Evolutionary conservation across 2,113 vertebrate species (phyloP).

Genomic region (Muntiacus reevesi): DNA sequence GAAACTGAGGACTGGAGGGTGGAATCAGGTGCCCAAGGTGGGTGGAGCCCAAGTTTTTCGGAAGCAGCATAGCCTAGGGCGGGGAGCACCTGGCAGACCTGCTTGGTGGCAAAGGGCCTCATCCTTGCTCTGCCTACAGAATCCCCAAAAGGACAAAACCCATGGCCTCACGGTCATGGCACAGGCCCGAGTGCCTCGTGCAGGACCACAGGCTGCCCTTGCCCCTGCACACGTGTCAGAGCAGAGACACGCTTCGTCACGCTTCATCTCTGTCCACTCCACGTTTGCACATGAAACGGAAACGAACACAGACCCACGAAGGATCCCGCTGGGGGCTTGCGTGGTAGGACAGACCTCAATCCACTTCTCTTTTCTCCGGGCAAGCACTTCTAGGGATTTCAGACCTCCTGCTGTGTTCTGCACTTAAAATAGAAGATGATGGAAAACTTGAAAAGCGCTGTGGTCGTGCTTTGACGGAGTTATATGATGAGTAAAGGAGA

Average conservation of each 20-base stretch:
- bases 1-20: neutral
- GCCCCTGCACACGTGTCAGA: neutral
- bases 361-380: neutral
- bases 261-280: neutral
- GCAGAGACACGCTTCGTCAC: neutral
- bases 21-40: too few relatives aligned
- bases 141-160: neutral
- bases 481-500: slow-evolving; percentile 12
- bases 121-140: neutral
- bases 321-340: neutral
- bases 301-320: accelerated
- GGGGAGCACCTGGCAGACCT: neutral
- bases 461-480: neutral
- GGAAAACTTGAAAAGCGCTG: neutral
- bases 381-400: neutral
- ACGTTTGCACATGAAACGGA: neutral
- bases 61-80: neutral
- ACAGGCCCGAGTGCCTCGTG: neutral
- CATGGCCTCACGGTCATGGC: neutral
- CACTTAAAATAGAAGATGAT: neutral
- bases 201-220: neutral
- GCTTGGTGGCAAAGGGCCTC: neutral
- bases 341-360: neutral
- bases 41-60: accelerated
- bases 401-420: neutral